phyloP scores from a whole-genome alignment of 2,888 invertebrate species.

The Hirtodrosophila duncani region DNA sequence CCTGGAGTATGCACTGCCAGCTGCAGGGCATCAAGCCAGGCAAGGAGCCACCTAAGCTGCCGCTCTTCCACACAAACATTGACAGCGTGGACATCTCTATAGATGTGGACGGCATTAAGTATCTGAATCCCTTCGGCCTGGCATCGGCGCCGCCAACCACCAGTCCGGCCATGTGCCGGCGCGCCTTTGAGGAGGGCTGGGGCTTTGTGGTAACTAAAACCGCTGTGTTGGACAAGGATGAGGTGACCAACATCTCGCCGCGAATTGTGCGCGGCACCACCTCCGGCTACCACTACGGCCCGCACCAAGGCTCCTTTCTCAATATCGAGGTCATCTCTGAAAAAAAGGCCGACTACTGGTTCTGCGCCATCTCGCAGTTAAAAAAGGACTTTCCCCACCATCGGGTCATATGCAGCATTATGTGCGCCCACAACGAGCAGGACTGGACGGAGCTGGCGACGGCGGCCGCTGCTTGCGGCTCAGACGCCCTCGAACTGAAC shows the following conservation, averaged over 20 bases:
- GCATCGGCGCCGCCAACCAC: slow-evolving; percentile 99
- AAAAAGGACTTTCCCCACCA: slow-evolving; percentile 94
- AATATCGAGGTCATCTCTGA: slow-evolving; percentile 99
- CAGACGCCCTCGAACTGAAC: slow-evolving; percentile 97
- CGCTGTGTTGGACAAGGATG: slow-evolving; percentile 95
- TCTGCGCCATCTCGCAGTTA: slow-evolving; percentile 89
- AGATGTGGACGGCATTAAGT: slow-evolving; percentile 94
- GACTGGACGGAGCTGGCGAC: slow-evolving; percentile 93
- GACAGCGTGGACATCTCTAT: slow-evolving; percentile 96
- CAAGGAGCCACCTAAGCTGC: slow-evolving; percentile 85
- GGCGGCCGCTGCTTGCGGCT: slow-evolving; percentile 88
- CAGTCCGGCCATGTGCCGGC: slow-evolving; percentile 94
- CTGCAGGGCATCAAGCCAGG: slow-evolving; percentile 87
- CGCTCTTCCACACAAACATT: slow-evolving; percentile 94
- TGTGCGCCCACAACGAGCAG: slow-evolving; percentile 91
- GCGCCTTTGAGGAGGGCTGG: slow-evolving; percentile 98
- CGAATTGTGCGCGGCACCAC: slow-evolving; percentile 96
- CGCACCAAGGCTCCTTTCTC: slow-evolving; percentile 95
- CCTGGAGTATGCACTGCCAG: slow-evolving; percentile 95
- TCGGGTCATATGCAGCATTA: slow-evolving; percentile 95
- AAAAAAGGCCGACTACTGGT: slow-evolving; percentile 96
- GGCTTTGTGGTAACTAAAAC: slow-evolving; percentile 98
- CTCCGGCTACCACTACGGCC: slow-evolving; percentile 93
- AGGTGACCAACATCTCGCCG: slow-evolving; percentile 98
- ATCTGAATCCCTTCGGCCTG: slow-evolving; percentile 97